These are phyloP conservation scores for human (Homo sapiens) DNA, from an alignment of 2,113 vertebrate genomes.

Conservation along the genomic window DNA sequence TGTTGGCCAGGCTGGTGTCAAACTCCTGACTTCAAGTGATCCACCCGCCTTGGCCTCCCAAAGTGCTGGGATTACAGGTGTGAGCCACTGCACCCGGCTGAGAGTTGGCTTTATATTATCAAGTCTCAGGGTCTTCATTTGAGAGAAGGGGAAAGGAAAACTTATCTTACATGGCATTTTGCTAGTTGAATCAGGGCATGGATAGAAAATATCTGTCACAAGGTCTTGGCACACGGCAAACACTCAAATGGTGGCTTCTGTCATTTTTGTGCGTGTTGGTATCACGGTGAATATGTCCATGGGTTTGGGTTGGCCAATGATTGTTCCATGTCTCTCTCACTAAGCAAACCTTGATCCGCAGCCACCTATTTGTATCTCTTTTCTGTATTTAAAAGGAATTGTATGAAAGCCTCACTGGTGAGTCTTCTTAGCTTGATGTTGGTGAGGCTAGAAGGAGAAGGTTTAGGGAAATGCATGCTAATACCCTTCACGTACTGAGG, in stretches of 20 bases:
- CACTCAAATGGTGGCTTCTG: neutral
- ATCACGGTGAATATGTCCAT: fast-evolving
- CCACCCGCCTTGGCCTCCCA: too few relatives aligned
- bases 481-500: neutral
- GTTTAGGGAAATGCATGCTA: neutral
- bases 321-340: neutral
- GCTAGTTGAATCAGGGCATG: neutral
- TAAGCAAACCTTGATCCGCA: neutral
- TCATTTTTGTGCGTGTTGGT: neutral
- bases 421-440: neutral
- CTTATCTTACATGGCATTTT: neutral
- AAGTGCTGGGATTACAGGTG: too few relatives aligned
- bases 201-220: neutral
- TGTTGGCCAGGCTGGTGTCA: too few relatives aligned
- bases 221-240: neutral
- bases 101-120: too few relatives aligned
- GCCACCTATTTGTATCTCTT: neutral
- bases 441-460: neutral
- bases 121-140: neutral
- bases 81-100: too few relatives aligned
- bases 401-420: neutral
- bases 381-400: neutral
- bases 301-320: neutral
- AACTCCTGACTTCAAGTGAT: too few relatives aligned
- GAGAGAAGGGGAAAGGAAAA: neutral